These are phyloP conservation scores for Troides oblongomaculatus DNA, from an alignment of 2,888 invertebrate genomes.

Conservation along the genomic window DNA sequence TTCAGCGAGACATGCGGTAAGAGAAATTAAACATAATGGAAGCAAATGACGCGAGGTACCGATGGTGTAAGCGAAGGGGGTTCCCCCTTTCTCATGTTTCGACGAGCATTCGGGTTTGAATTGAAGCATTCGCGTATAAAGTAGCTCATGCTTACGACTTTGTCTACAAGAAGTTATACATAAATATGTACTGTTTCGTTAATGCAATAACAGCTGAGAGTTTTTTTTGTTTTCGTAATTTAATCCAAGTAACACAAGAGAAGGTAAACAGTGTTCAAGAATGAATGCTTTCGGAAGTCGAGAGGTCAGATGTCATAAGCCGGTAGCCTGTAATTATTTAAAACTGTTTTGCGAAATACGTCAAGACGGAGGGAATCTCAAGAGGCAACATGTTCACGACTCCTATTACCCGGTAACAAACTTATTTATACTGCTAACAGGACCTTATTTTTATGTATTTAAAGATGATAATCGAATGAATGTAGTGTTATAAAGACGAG, in stretches of 20 bases:
- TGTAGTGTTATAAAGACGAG: conserved; percentile 39
- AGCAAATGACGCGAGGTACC: conserved; percentile 56
- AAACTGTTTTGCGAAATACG: conserved; percentile 52
- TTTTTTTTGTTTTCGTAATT: neutral
- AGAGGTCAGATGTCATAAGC: conserved; percentile 35
- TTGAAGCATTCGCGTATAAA: conserved; percentile 5
- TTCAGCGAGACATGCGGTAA: conserved; percentile 60
- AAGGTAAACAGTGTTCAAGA: neutral
- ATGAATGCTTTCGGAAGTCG: conserved; percentile 1
- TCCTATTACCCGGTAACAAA: conserved; percentile 55
- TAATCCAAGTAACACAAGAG: too few species aligned
- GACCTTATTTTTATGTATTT: conserved; percentile 36
- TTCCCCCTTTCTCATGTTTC: conserved; percentile 16
- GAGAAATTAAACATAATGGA: conserved; percentile 63
- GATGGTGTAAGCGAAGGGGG: conserved; percentile 33
- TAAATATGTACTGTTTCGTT: neutral
- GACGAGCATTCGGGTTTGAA: conserved; percentile 14
- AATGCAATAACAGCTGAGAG: too few species aligned
- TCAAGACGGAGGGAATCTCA: conserved; percentile 40
- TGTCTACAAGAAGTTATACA: neutral
- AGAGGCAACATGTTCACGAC: conserved; percentile 52
- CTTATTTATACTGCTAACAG: conserved; percentile 35
- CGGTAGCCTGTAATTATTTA: conserved; percentile 40
- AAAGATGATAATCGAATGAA: conserved; percentile 37
- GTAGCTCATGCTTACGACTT: neutral